These are phyloP conservation scores for Dascillus cervinus DNA, from an alignment of 2,888 invertebrate species.

Conservation along the genomic window DNA sequence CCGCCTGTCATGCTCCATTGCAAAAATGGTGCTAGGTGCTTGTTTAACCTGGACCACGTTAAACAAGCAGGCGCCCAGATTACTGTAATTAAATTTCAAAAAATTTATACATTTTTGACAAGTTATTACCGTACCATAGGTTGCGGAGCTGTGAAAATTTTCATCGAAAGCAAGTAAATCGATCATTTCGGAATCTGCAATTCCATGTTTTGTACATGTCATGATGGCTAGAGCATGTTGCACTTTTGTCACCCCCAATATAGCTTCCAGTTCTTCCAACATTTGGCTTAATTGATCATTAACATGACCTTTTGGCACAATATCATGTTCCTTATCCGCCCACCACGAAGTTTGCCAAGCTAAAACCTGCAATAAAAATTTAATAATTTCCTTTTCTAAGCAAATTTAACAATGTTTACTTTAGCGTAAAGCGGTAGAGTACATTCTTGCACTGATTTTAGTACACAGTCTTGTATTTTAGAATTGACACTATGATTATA, in stretches of 20 bases:
- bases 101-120: background rate
- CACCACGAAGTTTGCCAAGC: slow-evolving; percentile 57
- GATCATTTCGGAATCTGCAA: slow-evolving; percentile 74
- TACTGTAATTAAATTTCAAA: background rate
- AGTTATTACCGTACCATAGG: slow-evolving; percentile 45
- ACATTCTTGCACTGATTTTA: slow-evolving; percentile 54
- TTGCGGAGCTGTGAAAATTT: slow-evolving; percentile 54
- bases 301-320: slow-evolving; percentile 48
- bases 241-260: slow-evolving; percentile 58
- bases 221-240: slow-evolving; percentile 63
- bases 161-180: slow-evolving; percentile 59
- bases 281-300: slow-evolving; percentile 58
- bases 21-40: slow-evolving; percentile 58
- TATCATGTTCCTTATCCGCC: slow-evolving; percentile 48
- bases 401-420: slow-evolving; percentile 44
- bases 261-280: slow-evolving; percentile 60
- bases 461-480: slow-evolving; percentile 50
- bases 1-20: slow-evolving; percentile 53
- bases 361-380: slow-evolving; percentile 40
- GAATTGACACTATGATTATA: slow-evolving; percentile 55
- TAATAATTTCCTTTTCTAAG: background rate
- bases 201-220: slow-evolving; percentile 66
- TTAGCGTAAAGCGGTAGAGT: slow-evolving; percentile 64
- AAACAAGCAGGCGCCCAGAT: slow-evolving; percentile 63
- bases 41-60: slow-evolving; percentile 59